These are phyloP conservation scores for Corydoras maculifer DNA, from an alignment of 2,113 vertebrate species.

Conservation along the genomic window DNA sequence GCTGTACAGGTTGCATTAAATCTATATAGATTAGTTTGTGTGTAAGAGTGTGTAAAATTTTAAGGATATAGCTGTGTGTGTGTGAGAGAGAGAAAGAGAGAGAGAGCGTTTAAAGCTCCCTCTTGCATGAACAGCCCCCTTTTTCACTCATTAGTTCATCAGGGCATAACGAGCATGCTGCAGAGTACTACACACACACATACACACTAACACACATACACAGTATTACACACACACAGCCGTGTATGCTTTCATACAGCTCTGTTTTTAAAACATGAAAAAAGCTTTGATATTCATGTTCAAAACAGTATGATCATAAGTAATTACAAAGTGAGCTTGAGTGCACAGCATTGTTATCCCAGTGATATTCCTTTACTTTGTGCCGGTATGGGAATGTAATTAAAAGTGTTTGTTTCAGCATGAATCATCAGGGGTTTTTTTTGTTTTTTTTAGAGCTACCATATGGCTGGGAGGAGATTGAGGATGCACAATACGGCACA, in stretches of 20 bases:
- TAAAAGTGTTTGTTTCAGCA: too few species aligned
- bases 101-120: slow-evolving; percentile 52
- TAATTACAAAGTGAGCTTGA: background rate
- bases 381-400: too few species aligned
- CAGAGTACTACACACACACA: background rate
- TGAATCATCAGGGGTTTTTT: too few species aligned
- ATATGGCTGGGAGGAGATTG: slow-evolving; percentile 98
- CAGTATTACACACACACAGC: slow-evolving; percentile 4
- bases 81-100: slow-evolving; percentile 35
- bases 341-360: too few species aligned
- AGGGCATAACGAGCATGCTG: slow-evolving; percentile 28
- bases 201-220: slow-evolving; percentile 9
- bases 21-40: slow-evolving; percentile 2
- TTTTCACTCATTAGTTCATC: slow-evolving; percentile 29
- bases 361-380: too few species aligned
- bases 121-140: slow-evolving; percentile 54
- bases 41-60: background rate
- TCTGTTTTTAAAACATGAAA: background rate
- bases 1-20: slow-evolving; percentile 20
- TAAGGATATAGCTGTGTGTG: background rate
- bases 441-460: slow-evolving; percentile 76
- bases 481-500: slow-evolving; percentile 91
- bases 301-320: background rate
- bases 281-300: background rate
- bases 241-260: background rate